These are phyloP conservation scores for Leptinotarsa defecta DNA, from an alignment of 1,140 invertebrate species.

Conservation along the genomic window DNA sequence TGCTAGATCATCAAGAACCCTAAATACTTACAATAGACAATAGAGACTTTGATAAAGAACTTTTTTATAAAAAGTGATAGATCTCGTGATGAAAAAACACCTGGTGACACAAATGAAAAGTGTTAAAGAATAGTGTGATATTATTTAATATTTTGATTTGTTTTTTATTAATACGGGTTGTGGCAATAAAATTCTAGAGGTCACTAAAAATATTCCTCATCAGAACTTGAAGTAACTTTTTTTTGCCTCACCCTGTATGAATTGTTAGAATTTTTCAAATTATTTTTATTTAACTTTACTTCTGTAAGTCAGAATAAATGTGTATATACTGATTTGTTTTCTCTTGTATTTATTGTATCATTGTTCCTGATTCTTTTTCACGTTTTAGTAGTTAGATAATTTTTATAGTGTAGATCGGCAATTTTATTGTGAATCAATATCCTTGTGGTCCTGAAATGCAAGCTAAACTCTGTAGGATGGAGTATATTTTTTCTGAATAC, in stretches of 20 bases:
- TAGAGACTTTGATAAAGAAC: slow-evolving; percentile 15
- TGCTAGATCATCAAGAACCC: slow-evolving; percentile 5
- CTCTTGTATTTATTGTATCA: slow-evolving; percentile 54
- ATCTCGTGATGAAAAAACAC: slow-evolving; percentile 52
- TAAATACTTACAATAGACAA: not conserved
- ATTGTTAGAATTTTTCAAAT: slow-evolving; percentile 52
- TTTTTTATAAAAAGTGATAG: slow-evolving; percentile 36
- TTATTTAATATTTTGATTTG: slow-evolving; percentile 55
- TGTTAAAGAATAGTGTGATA: slow-evolving; percentile 54
- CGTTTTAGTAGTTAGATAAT: slow-evolving; percentile 5
- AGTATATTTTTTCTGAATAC: not conserved
- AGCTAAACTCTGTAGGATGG: not conserved
- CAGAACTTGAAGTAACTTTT: not conserved
- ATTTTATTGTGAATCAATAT: not conserved
- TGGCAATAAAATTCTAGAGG: slow-evolving; percentile 7
- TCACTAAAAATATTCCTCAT: too few relatives aligned
- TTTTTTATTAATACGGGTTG: slow-evolving; percentile 45
- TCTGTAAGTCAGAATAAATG: slow-evolving; percentile 42
- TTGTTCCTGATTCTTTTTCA: slow-evolving; percentile 50
- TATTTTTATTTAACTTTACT: slow-evolving; percentile 51
- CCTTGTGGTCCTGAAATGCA: not conserved
- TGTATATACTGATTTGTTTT: slow-evolving; percentile 51
- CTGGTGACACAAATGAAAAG: slow-evolving; percentile 48
- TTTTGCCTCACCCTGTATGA: slow-evolving; percentile 34
- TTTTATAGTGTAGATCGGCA: not conserved